phyloP scores from a whole-genome alignment of 2,888 invertebrate species.

The Caprella mutica region DNA sequence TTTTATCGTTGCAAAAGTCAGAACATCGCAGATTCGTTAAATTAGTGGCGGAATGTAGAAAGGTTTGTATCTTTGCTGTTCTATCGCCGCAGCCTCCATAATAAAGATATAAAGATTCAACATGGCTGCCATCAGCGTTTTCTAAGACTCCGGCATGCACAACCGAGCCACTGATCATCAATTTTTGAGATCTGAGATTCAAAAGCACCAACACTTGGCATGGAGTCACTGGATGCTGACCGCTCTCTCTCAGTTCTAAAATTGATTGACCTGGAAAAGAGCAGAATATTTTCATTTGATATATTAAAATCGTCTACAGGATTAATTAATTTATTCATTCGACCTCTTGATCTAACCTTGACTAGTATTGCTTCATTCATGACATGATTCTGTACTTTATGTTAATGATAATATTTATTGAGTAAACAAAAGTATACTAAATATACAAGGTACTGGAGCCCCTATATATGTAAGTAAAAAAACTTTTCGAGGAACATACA shows the following conservation, averaged over 20 bases:
- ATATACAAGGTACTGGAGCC: too few relatives aligned
- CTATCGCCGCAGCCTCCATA: slow-evolving; percentile 30
- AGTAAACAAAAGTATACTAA: too few relatives aligned
- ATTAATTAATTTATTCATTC: too few relatives aligned
- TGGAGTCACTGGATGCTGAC: slow-evolving; percentile 20
- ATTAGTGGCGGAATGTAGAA: slow-evolving; percentile 16
- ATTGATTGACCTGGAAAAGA: slow-evolving; percentile 20
- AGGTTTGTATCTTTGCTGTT: slow-evolving; percentile 20
- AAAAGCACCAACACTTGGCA: slow-evolving; percentile 25
- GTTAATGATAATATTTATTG: too few relatives aligned
- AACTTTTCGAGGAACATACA: too few relatives aligned
- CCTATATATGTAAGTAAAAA: too few relatives aligned
- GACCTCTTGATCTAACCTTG: too few relatives aligned
- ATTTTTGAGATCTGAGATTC: slow-evolving; percentile 19
- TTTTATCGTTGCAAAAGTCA: slow-evolving; percentile 32
- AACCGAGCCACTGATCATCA: slow-evolving; percentile 28
- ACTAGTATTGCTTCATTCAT: too few relatives aligned
- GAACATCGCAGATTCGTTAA: slow-evolving; percentile 28
- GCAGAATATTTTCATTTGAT: not conserved
- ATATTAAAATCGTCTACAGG: not conserved
- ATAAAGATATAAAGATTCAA: slow-evolving; percentile 20
- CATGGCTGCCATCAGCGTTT: slow-evolving; percentile 10
- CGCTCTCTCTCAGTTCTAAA: slow-evolving; percentile 16
- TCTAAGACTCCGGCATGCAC: slow-evolving; percentile 30
- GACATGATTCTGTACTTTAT: not conserved